Percentiles rank a stretch among this genome's conserved stretches.
phyloP scores from a whole-genome alignment of 2,113 vertebrate genomes.

The Neopipo cinnamomea region DNA sequence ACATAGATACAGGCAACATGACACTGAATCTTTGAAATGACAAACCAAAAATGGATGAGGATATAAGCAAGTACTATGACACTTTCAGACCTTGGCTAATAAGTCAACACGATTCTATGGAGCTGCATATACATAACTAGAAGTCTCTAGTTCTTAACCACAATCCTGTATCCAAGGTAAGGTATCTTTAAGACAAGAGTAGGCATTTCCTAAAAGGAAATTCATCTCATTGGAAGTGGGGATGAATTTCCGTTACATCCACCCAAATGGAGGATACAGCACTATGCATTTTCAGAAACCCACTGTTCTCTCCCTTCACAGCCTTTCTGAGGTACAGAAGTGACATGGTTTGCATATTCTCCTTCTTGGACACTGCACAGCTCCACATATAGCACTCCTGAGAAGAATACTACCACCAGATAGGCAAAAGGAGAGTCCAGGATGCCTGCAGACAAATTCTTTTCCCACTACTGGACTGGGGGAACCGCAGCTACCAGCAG shows the following conservation, averaged over 20 bases:
- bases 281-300: background rate
- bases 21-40: background rate
- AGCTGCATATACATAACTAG: background rate
- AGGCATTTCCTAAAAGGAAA: background rate
- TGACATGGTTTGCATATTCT: background rate
- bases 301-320: background rate
- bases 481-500: background rate
- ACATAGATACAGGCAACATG: background rate
- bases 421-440: background rate
- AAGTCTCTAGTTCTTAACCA: background rate
- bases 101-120: background rate
- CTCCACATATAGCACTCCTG: fast-evolving
- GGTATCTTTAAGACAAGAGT: background rate
- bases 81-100: background rate
- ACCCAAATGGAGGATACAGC: background rate
- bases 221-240: background rate
- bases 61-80: background rate
- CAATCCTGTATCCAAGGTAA: background rate
- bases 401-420: background rate
- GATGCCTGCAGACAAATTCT: background rate
- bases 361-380: background rate
- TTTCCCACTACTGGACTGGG: background rate
- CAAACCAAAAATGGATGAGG: background rate
- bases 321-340: background rate
- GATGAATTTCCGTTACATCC: too few relatives aligned